Conservation (phyloP, 2,888 invertebrate genomes). For the Chromoteleia sp. region DNA sequence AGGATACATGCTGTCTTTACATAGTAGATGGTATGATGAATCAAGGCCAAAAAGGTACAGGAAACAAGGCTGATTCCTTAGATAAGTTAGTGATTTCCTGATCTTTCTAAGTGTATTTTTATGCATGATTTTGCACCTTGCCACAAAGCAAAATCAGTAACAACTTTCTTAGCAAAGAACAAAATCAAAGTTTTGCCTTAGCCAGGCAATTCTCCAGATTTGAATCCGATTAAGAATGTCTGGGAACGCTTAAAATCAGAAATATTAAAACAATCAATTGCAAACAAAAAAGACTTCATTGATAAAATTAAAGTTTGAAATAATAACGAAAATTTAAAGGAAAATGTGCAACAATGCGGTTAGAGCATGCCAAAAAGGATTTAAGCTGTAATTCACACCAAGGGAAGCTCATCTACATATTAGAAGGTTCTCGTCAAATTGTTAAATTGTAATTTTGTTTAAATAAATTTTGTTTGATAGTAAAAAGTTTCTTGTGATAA, state of each 20-base stretch:
- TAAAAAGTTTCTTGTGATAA: no score
- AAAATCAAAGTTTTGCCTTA: background rate
- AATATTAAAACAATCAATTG: background rate
- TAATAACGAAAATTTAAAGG: no score
- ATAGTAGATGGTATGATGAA: slow-evolving; percentile 20
- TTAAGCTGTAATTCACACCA: no score
- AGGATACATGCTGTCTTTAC: slow-evolving; percentile 8
- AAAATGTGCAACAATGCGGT: no score
- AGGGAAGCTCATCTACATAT: no score
- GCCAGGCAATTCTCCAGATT: slow-evolving; percentile 10
- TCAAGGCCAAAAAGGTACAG: slow-evolving; percentile 4
- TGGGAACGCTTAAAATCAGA: slow-evolving; percentile 9
- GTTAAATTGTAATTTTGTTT: no score
- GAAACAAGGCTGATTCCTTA: no score
- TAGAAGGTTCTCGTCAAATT: no score
- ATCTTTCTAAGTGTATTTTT: background rate
- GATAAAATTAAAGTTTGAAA: no score
- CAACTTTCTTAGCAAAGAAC: background rate
- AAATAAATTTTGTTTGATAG: no score
- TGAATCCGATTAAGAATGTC: slow-evolving; percentile 13
- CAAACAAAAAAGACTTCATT: background rate
- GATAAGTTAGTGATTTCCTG: slow-evolving; percentile 14
- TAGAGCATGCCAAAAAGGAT: no score
- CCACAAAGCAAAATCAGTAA: slow-evolving; percentile 10
- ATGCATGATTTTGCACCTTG: slow-evolving; percentile 33